phyloP scores from a whole-genome alignment of 2,797 vertebrate species.

The Serranus cabrilla region DNA sequence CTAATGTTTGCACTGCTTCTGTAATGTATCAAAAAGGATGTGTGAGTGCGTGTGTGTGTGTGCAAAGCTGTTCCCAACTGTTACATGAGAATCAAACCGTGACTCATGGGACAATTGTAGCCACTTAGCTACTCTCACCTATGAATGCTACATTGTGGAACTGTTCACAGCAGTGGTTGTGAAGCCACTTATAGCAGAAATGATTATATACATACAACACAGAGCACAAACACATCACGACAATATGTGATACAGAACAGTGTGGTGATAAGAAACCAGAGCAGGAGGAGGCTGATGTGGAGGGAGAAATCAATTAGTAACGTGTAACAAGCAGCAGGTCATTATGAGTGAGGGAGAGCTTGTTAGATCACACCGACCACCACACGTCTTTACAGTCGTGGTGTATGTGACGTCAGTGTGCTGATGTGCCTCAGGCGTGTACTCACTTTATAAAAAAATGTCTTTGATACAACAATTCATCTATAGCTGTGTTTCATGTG shows the following conservation, averaged over 20 bases:
- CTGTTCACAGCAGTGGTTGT: constrained; percentile 17
- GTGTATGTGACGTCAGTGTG: neutral
- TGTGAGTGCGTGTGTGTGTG: constrained; percentile 7
- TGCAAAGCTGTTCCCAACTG: constrained; percentile 16
- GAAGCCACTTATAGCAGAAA: constrained; percentile 21
- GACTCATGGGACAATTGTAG: constrained; percentile 59
- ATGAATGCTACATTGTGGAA: constrained; percentile 21
- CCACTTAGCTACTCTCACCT: constrained; percentile 38
- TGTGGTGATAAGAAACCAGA: neutral
- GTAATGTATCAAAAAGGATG: constrained; percentile 13
- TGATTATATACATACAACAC: constrained; percentile 5
- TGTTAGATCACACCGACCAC: neutral
- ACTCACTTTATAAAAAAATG: too few species aligned
- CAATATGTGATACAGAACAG: constrained; percentile 9
- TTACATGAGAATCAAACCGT: constrained; percentile 42
- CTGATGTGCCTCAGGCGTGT: neutral
- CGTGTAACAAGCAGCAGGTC: neutral
- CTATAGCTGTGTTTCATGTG: too few species aligned
- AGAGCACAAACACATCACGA: neutral
- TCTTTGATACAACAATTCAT: too few species aligned
- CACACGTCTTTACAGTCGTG: neutral
- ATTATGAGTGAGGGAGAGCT: neutral
- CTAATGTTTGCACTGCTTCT: constrained; percentile 32
- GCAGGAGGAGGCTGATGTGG: neutral
- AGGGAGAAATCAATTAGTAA: constrained; percentile 12